phyloP scores from a whole-genome alignment of 2,888 invertebrate species.

The Imbricaverruca yamaguchii region DNA sequence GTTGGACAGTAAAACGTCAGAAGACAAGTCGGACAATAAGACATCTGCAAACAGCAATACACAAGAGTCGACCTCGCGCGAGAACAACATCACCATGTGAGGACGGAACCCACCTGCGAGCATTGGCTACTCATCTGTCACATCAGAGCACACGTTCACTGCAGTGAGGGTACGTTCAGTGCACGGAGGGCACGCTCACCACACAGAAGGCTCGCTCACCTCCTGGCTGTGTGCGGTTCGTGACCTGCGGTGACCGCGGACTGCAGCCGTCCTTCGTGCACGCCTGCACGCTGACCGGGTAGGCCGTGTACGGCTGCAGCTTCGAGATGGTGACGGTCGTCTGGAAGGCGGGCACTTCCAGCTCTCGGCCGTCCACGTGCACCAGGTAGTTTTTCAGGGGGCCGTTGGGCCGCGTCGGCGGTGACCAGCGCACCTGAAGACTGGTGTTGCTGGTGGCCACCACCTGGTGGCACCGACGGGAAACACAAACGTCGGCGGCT shows the following conservation, averaged over 20 bases:
- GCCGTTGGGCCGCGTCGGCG: neutral
- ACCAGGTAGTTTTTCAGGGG: neutral
- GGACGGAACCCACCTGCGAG: too few species aligned
- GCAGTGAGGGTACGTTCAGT: neutral
- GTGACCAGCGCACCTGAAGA: neutral
- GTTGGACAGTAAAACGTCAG: too few species aligned
- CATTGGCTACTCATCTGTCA: too few species aligned
- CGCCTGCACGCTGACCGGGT: neutral
- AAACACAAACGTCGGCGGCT: too few species aligned
- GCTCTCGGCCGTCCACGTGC: neutral
- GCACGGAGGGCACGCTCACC: too few species aligned
- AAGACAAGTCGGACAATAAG: too few species aligned
- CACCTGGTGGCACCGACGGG: neutral
- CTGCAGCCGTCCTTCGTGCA: neutral
- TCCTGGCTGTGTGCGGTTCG: neutral
- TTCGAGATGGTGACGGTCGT: neutral
- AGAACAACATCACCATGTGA: too few species aligned
- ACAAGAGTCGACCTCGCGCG: too few species aligned
- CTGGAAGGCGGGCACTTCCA: neutral
- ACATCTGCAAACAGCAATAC: too few species aligned
- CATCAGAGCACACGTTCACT: neutral
- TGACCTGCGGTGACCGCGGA: neutral
- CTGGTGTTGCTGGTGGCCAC: constrained; percentile 1
- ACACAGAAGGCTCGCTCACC: neutral
- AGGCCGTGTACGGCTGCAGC: neutral